Percentiles rank a stretch among this genome's conserved stretches.
Conservation (phyloP, 2,113 vertebrate species). For the Empidonax traillii region DNA sequence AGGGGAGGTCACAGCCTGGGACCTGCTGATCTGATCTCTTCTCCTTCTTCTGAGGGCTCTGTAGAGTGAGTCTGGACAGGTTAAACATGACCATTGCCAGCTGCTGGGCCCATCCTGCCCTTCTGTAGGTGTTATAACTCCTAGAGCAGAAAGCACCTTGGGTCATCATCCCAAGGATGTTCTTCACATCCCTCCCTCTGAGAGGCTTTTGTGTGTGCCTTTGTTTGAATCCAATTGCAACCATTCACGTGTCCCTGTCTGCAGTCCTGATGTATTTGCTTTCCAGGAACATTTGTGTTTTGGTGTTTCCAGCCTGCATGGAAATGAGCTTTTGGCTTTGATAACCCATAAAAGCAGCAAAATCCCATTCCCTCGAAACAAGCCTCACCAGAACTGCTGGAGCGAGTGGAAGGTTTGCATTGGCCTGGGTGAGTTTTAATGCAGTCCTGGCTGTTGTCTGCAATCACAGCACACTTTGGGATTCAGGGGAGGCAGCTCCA, state of each 20-base stretch:
- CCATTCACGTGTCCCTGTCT: fast-evolving
- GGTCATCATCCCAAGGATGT: neutral
- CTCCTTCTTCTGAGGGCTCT: neutral
- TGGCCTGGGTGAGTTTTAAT: neutral
- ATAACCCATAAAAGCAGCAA: neutral
- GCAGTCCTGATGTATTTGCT: neutral
- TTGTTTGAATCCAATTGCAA: neutral
- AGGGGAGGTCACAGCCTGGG: fast-evolving
- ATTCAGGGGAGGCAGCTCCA: neutral
- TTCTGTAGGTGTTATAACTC: fast-evolving
- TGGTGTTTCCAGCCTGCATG: neutral
- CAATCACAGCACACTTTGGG: neutral
- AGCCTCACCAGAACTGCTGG: neutral
- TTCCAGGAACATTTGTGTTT: neutral
- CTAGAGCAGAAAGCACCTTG: neutral
- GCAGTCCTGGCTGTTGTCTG: neutral
- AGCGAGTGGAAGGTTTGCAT: neutral
- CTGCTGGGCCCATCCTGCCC: neutral
- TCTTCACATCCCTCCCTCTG: neutral
- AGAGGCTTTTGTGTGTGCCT: neutral
- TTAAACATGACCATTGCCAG: neutral
- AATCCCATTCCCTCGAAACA: neutral
- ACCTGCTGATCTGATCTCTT: neutral
- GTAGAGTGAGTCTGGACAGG: neutral
- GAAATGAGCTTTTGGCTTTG: neutral